These are phyloP conservation scores for Riptortus pedestris DNA, from an alignment of 1,140 invertebrate genomes.

Conservation along the genomic window DNA sequence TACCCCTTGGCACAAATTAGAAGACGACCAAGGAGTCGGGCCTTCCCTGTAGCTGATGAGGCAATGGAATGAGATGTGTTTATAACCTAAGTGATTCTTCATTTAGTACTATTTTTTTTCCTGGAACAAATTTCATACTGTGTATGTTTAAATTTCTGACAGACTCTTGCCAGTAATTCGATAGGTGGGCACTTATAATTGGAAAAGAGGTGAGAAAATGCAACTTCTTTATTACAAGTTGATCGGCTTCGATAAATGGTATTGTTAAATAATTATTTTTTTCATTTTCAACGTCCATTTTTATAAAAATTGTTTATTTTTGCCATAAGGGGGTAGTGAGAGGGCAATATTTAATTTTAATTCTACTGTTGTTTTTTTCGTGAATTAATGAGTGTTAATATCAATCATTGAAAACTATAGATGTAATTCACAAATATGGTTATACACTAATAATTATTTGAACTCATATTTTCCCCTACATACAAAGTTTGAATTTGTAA, in stretches of 20 bases:
- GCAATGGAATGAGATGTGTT: not conserved
- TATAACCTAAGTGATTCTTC: not conserved
- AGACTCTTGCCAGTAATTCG: not conserved
- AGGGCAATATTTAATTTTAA: no score
- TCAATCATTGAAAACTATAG: no score
- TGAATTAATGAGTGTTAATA: no score
- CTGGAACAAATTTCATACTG: not conserved
- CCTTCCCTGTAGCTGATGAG: not conserved
- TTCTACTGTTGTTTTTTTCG: no score
- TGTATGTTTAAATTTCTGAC: not conserved
- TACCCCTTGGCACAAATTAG: not conserved
- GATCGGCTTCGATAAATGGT: not conserved
- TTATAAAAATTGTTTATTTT: not conserved
- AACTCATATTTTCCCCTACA: no score
- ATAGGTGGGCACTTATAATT: not conserved
- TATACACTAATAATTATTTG: no score
- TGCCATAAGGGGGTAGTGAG: not conserved
- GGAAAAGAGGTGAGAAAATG: not conserved
- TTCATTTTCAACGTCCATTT: not conserved
- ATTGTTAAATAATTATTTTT: no score
- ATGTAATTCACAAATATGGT: no score
- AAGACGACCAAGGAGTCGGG: slow-evolving; percentile 5
- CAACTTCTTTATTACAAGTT: not conserved
- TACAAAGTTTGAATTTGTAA: no score
- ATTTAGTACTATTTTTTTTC: not conserved